Conservation (phyloP, 2,888 invertebrate genomes). For the Tipula confusa region DNA sequence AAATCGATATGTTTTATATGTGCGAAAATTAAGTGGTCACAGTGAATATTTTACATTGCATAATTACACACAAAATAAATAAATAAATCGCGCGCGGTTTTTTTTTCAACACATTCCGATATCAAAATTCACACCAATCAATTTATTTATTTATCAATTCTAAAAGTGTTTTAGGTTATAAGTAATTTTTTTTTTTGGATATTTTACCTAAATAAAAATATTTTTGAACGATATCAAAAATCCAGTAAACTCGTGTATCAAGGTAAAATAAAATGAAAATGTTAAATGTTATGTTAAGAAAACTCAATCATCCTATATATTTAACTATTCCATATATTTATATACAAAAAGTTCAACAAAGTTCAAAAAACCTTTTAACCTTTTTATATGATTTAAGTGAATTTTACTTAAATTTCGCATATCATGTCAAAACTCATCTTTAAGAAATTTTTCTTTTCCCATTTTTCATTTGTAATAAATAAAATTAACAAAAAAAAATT, state of each 20-base stretch:
- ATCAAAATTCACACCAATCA: neutral
- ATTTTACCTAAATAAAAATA: neutral
- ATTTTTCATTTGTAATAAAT: slow-evolving; percentile 25
- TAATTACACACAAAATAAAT: neutral
- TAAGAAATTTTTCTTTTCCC: neutral
- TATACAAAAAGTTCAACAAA: neutral
- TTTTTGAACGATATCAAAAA: neutral
- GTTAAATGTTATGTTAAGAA: neutral
- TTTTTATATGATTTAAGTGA: slow-evolving; percentile 16
- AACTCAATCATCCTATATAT: neutral
- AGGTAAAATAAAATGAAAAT: slow-evolving; percentile 5
- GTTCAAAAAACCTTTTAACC: slow-evolving; percentile 30
- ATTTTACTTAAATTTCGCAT: slow-evolving; percentile 25
- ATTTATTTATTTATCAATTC: neutral
- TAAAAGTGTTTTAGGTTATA: neutral
- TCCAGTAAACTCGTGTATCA: neutral
- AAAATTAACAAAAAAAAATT: neutral
- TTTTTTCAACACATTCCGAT: neutral
- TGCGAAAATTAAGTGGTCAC: neutral
- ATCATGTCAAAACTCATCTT: slow-evolving; percentile 12
- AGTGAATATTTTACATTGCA: slow-evolving; percentile 20
- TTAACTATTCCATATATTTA: neutral
- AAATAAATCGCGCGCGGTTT: neutral
- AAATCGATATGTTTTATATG: neutral
- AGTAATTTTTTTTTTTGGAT: slow-evolving; percentile 13